Percentiles rank a stretch among this genome's conserved stretches.
Conservation (phyloP, 1,140 invertebrate genomes). For the Hetaerina americana region DNA sequence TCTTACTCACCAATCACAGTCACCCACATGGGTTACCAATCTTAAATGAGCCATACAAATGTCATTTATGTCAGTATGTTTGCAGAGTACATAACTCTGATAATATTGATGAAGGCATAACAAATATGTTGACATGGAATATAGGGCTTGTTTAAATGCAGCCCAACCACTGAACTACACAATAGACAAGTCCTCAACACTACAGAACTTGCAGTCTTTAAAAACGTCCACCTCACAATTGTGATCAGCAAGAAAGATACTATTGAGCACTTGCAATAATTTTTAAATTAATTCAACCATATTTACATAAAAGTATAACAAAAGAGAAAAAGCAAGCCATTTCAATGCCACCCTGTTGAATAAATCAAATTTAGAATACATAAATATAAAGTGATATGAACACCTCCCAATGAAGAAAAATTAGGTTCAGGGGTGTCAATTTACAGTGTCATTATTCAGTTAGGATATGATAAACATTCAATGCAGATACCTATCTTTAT, state of each 20-base stretch:
- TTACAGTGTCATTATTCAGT: too few species aligned
- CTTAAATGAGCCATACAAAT: not conserved
- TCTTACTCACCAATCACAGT: not conserved
- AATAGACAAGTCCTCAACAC: too few species aligned
- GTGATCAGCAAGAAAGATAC: not conserved
- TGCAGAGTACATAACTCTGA: not conserved
- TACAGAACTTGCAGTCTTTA: not conserved
- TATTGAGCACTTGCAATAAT: not conserved
- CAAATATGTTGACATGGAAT: not conserved
- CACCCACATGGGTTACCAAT: not conserved
- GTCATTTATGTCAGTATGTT: not conserved
- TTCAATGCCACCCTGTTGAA: not conserved
- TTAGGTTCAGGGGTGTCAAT: too few species aligned
- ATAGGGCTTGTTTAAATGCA: not conserved
- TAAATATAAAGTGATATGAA: slow-evolving; percentile 1
- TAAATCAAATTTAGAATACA: not conserved
- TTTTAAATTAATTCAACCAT: not conserved
- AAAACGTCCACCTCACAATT: not conserved
- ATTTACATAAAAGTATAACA: not conserved
- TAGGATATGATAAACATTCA: too few species aligned
- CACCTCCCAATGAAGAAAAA: too few species aligned
- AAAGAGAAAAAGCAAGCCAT: not conserved
- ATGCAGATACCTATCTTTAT: too few species aligned
- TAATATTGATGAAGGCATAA: not conserved
- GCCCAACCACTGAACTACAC: not conserved